Base-by-base conservation (phyloP, 2,888 invertebrate genomes). In the Sylvicola cinctus region DNA sequence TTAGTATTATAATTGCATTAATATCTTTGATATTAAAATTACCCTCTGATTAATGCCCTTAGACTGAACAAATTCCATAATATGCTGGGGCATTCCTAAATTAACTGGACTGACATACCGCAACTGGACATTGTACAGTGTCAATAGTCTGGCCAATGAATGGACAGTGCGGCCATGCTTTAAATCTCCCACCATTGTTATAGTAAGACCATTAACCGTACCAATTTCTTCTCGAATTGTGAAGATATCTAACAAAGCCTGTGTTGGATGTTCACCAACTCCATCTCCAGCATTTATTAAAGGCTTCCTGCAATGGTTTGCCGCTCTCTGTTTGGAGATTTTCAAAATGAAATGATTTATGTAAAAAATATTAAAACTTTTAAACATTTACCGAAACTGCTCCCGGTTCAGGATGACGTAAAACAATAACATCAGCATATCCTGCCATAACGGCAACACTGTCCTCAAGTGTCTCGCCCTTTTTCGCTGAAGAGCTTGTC, bases 251-350 rank as follows among this genome's bases (percentile, higher is more conserved):
- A 99, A 63, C 11, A 99, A 62, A 0, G 98, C 98, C 63, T 98
- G 98, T 0, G 93, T 93, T 0, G 98, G 98, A 59, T 95, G 93
- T 53, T 95, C 93, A 1, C 93, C 93, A 1, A 85, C 68, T 7
- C 98, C 98, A 60, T 98, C 96, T 2, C 98, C 98, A 10, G 93
- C 98, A 61, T 98, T 98, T 34, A 98, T 75, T n/a, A 98, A 60
- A 0, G 95, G 91, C 49, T 84, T 90, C 2, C 81, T 70, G 44
- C 79, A 79, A 38, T 75, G 74, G 12, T 74, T 67, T 1, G 91
- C 75, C 1, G 85, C 90, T 46, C 72, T 70, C 85, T 87, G 49
- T 5, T 51, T 31, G 10, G 7, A 29, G 10, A 13, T 14, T 14
- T 31, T 23, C 12, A 13, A 38, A 31, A 49, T 52, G 49, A 43